These are phyloP conservation scores for Carettochelys insculpta DNA, from an alignment of 2,113 vertebrate genomes.

Conservation along the genomic window DNA sequence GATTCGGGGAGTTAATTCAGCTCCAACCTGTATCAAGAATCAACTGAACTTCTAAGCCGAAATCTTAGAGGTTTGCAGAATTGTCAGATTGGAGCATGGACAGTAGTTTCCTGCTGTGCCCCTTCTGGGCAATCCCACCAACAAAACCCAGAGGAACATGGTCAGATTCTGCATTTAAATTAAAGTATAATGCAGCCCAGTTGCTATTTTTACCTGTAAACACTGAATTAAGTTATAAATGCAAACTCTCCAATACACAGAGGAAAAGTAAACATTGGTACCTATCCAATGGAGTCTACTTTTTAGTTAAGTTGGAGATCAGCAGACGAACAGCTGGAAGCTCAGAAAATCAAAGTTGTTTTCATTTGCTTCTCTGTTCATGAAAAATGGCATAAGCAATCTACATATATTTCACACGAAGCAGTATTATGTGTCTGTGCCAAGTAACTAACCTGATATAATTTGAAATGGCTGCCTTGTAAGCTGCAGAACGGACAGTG, in stretches of 20 bases:
- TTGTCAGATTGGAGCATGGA: neutral
- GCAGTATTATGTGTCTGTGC: neutral
- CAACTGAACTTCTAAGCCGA: neutral
- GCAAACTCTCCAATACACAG: neutral
- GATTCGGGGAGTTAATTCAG: neutral
- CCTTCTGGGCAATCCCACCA: neutral
- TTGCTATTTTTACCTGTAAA: neutral
- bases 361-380: neutral
- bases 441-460: neutral
- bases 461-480: neutral
- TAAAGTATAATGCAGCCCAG: neutral
- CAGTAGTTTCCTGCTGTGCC: neutral
- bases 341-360: neutral
- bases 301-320: neutral
- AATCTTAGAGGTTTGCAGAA: neutral
- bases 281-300: neutral
- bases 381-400: neutral
- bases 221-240: neutral
- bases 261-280: neutral
- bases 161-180: neutral
- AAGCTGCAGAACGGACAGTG: neutral
- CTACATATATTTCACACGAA: neutral
- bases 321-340: neutral
- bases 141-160: neutral
- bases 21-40: neutral